Percentiles rank a stretch among this genome's conserved stretches.
Evolutionary conservation across 2,113 vertebrate genomes (phyloP).

Genomic region (Arenaria interpres): DNA sequence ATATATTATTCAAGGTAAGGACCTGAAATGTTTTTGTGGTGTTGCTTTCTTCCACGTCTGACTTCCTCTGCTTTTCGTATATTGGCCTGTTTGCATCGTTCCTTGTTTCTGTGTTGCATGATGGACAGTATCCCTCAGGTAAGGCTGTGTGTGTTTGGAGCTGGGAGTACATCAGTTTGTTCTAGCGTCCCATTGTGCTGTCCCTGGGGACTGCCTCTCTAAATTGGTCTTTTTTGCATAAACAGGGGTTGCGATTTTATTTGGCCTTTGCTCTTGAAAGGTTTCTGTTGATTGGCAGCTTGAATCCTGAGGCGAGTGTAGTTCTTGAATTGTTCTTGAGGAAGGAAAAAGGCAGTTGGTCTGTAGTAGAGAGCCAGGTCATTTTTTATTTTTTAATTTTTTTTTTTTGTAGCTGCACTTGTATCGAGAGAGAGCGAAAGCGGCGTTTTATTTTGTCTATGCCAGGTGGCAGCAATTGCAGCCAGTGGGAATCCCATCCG

Average conservation of each 20-base stretch:
- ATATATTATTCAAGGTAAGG: background rate
- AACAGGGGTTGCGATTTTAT: background rate
- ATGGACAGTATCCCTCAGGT: background rate
- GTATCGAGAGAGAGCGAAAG: background rate
- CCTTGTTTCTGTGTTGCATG: background rate
- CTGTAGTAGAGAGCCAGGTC: background rate
- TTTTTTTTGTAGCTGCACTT: background rate
- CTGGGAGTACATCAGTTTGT: background rate
- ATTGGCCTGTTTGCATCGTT: background rate
- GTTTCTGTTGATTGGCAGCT: background rate
- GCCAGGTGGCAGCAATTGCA: fast-evolving
- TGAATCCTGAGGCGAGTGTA: background rate
- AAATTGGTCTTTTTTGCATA: background rate
- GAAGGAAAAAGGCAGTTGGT: background rate
- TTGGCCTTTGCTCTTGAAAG: background rate
- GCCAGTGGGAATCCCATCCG: background rate
- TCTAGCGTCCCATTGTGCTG: background rate
- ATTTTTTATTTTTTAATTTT: background rate
- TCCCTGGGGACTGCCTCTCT: background rate
- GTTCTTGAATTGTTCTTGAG: background rate
- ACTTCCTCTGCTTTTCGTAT: background rate
- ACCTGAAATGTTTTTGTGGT: background rate
- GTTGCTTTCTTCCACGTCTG: background rate
- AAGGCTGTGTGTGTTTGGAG: background rate
- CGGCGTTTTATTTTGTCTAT: fast-evolving